Evolutionary conservation across 2,113 vertebrate species (phyloP).

Genomic region (Thunnus thynnus): DNA sequence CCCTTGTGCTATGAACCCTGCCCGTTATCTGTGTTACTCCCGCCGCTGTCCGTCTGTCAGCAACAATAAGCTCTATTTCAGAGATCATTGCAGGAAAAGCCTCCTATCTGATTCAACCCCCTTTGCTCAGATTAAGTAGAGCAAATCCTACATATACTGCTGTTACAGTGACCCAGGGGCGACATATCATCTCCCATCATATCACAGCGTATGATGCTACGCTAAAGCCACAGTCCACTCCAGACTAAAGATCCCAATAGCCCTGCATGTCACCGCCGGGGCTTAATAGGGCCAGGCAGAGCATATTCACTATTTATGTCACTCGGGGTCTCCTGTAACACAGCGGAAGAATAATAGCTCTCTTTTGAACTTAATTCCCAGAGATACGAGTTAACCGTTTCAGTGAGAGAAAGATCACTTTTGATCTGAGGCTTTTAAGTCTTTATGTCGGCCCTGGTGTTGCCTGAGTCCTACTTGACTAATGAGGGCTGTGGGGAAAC

Average conservation of each 20-base stretch:
- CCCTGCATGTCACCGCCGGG: not conserved
- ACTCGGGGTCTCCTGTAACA: constrained; percentile 24
- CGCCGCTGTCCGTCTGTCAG: not conserved
- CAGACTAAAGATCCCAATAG: constrained; percentile 40
- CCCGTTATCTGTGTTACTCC: not conserved
- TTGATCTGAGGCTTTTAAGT: constrained; percentile 45
- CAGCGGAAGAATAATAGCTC: constrained; percentile 18
- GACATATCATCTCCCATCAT: constrained; percentile 37
- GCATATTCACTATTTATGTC: constrained; percentile 46
- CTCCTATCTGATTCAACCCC: constrained; percentile 24
- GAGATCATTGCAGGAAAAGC: constrained; percentile 26
- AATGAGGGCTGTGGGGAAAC: constrained; percentile 41
- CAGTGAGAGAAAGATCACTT: constrained; percentile 14
- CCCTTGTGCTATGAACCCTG: not conserved
- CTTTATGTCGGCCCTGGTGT: not conserved
- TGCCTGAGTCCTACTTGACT: constrained; percentile 37
- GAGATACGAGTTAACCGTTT: constrained; percentile 15
- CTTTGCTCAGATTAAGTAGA: constrained; percentile 34
- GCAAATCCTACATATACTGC: constrained; percentile 11
- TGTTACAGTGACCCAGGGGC: constrained; percentile 31
- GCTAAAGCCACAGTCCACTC: constrained; percentile 9
- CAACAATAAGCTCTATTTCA: constrained; percentile 31
- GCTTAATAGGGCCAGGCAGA: constrained; percentile 42
- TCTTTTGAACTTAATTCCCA: constrained; percentile 30
- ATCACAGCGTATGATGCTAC: constrained; percentile 18